Evolutionary conservation across 2,113 vertebrate genomes (phyloP).

Genomic region (Sarotherodon lohbergeri): DNA sequence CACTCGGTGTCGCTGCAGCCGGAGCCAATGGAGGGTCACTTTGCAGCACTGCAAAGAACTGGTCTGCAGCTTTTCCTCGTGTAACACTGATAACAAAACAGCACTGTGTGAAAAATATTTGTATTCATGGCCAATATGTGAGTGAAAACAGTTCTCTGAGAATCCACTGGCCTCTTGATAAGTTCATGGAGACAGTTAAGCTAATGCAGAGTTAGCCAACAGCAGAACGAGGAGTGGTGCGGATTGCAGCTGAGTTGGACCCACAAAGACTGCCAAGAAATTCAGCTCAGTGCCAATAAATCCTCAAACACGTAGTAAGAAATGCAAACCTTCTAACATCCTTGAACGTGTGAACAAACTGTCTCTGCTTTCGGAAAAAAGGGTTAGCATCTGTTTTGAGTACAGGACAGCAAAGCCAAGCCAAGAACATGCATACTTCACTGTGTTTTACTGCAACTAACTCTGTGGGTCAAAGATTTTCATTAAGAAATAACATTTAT

Average conservation of each 20-base stretch:
- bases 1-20: not conserved
- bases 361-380: not conserved
- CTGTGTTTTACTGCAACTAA: not conserved
- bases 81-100: not conserved
- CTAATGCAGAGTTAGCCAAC: not conserved
- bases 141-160: not conserved
- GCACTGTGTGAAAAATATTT: not conserved
- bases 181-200: not conserved
- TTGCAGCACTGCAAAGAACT: not conserved
- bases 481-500: not conserved
- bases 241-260: not conserved
- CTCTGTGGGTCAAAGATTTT: not conserved
- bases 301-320: not conserved
- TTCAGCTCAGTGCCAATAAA: not conserved
- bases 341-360: not conserved
- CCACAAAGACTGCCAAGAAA: not conserved
- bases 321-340: not conserved
- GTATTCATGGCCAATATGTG: not conserved
- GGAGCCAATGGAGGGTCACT: not conserved
- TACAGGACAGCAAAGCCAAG: not conserved
- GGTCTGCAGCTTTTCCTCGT: not conserved
- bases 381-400: not conserved
- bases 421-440: not conserved
- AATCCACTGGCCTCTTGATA: not conserved
- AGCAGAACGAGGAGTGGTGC: not conserved